phyloP scores from a whole-genome alignment of 2,888 invertebrate species.

The Chaetoderma sp. region DNA sequence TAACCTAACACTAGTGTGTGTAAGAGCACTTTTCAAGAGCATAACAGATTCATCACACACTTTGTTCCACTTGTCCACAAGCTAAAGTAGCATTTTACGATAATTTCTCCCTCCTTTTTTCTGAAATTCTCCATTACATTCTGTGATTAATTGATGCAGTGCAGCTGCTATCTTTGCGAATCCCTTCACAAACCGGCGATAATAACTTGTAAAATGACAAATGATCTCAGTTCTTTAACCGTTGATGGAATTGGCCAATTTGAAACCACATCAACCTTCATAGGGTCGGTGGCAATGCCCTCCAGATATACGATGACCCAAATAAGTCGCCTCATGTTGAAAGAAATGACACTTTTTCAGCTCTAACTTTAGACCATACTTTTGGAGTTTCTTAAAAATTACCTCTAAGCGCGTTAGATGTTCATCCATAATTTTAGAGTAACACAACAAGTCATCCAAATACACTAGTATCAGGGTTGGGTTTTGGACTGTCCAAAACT shows the following conservation, averaged over 20 bases:
- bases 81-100: too few relatives aligned
- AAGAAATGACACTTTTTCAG: constrained; percentile 1
- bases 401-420: neutral
- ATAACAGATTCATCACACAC: neutral
- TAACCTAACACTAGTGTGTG: neutral
- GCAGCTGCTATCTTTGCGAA: constrained; percentile 1
- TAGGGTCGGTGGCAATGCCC: too few relatives aligned
- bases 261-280: too few relatives aligned
- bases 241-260: neutral
- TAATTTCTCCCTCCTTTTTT: neutral
- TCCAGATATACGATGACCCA: too few relatives aligned
- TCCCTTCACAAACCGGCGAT: constrained; percentile 3
- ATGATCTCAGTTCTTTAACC: constrained; percentile 5
- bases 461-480: constrained; percentile 9
- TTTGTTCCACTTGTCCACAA: neutral
- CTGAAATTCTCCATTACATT: neutral
- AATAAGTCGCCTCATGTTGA: neutral
- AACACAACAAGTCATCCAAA: constrained; percentile 5
- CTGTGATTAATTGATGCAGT: neutral
- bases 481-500: too few relatives aligned
- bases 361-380: constrained; percentile 9
- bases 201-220: constrained; percentile 1
- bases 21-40: constrained; percentile 2
- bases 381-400: constrained; percentile 4
- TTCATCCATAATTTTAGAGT: neutral